Percentiles rank a stretch among this genome's conserved stretches.
Conservation (phyloP, 2,888 invertebrate species). For the Nasonia oneida region DNA sequence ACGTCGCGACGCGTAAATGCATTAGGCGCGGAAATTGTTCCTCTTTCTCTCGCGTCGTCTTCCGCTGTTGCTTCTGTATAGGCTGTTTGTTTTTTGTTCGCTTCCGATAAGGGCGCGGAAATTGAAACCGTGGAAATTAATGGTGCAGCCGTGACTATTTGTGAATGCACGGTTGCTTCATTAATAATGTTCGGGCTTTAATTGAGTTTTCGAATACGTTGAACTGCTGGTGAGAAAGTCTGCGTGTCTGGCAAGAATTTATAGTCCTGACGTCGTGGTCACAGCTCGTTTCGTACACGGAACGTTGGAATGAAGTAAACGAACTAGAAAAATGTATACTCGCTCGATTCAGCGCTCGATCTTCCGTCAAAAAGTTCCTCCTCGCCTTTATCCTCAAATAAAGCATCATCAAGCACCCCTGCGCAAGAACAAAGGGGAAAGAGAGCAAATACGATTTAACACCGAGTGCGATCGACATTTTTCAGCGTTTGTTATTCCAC, state of each 20-base stretch:
- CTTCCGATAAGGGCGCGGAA: slow-evolving; percentile 3
- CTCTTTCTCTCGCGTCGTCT: neutral
- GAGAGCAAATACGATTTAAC: slow-evolving; percentile 34
- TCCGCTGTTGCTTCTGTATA: neutral
- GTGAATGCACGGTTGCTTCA: neutral
- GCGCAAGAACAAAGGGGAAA: neutral
- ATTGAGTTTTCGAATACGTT: neutral
- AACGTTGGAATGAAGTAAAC: too few species aligned
- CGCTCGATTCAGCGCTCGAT: too few species aligned
- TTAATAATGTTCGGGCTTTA: neutral
- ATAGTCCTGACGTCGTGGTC: too few species aligned
- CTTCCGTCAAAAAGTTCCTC: too few species aligned
- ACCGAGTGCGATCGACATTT: neutral
- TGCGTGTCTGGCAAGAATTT: too few species aligned
- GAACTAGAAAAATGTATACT: too few species aligned
- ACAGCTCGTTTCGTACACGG: too few species aligned
- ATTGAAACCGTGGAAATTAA: slow-evolving; percentile 39
- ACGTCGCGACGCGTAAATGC: neutral
- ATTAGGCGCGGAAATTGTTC: neutral
- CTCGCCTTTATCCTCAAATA: too few species aligned
- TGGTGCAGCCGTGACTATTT: neutral
- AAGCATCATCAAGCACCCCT: too few species aligned
- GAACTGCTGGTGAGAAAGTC: neutral
- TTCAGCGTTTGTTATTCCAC: slow-evolving; percentile 18
- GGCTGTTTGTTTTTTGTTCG: neutral